Evolutionary conservation across 2,888 invertebrate genomes (phyloP), one percentile per base, ranked within the genome.

Genomic region (Microdon myrmicae): DNA sequence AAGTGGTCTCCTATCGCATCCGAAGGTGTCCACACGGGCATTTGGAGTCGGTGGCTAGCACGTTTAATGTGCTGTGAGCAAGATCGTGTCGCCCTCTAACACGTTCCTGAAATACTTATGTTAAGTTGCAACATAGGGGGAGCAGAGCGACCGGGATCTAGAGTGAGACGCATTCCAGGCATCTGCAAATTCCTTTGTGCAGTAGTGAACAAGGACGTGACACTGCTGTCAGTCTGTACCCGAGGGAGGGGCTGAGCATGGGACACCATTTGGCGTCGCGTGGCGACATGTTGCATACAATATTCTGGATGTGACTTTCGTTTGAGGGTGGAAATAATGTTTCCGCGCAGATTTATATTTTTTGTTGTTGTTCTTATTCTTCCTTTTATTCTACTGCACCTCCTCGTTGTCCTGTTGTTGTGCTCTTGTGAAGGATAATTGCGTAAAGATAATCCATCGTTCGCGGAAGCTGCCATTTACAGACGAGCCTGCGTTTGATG

Each of bases 401-500:
- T n/a, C n/a, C n/a, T n/a, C n/a, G n/a, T n/a, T 43, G 37, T 49
- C 20, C 44, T 49, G 34, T 49, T n/a, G n/a, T 61, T 61, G 38
- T 25, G 44, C 29, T 54, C 19, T 38, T 37, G 19, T 54, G 61
- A 56, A 58, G 58, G 45, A 64, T 58, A 64, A 64, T 64, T 64
- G 58, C 64, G 64, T 64, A 66, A 66, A 59, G 59, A 66, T 66
- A 66, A 66, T 66, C 66, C 66, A 66, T 66, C 66, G 59, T 64
- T 64, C 71, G 71, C 71, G 71, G 68, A 71, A 68, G 67, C 71
- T 77, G 79, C 79, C 77, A 79, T 56, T 70, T 68, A 67, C 77
- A 77, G 79, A 60, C 55, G 45, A 68, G 58, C 69, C 77, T 77
- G 77, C 77, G 75, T 75, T 78, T 77, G 77, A 77, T 75, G 73